Conservation (phyloP, 2,113 vertebrate species). For the Eclectus roratus region DNA sequence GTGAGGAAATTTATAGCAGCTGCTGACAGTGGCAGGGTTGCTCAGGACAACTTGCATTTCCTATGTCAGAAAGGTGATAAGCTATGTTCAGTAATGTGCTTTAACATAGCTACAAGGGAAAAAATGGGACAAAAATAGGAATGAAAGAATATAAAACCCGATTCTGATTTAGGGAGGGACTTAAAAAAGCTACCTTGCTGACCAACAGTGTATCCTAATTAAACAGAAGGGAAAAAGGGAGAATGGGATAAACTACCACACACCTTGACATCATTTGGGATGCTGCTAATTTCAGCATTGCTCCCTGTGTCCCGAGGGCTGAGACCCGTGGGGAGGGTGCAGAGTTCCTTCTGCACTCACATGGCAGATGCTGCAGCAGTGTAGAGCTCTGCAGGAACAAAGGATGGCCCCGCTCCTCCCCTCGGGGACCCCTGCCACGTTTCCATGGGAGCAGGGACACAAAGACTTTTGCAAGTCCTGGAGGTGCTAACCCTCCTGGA, state of each 20-base stretch:
- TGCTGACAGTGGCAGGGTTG: background rate
- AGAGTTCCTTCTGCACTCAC: background rate
- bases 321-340: rapidly evolving
- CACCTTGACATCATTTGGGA: background rate
- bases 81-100: background rate
- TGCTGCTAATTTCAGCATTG: background rate
- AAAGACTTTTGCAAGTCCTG: background rate
- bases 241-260: background rate
- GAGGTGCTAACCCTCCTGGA: background rate
- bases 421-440: background rate
- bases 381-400: background rate
- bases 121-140: background rate
- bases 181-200: background rate
- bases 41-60: background rate
- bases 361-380: background rate
- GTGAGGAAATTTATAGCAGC: background rate
- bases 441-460: background rate
- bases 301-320: background rate
- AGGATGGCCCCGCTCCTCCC: background rate
- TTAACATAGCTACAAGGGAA: background rate
- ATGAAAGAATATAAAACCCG: background rate
- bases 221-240: background rate
- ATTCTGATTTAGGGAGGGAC: background rate
- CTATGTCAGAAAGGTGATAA: background rate
- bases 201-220: background rate